These are phyloP conservation scores for Lepidonotus clava DNA, from an alignment of 2,888 invertebrate species.

Conservation along the genomic window DNA sequence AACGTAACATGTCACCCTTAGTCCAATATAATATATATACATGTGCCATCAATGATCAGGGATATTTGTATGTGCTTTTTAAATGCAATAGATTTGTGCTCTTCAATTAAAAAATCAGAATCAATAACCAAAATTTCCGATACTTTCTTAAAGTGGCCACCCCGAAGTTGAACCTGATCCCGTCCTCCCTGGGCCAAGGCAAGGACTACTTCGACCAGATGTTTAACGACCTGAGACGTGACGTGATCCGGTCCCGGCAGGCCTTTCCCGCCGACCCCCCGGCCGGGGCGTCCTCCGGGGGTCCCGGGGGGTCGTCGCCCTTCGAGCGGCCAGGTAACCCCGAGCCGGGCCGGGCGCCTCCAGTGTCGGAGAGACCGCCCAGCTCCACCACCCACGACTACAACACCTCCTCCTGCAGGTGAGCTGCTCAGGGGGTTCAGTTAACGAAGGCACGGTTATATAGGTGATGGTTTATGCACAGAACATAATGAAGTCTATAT, in stretches of 20 bases:
- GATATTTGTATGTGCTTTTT: too few relatives aligned
- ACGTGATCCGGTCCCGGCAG: neutral
- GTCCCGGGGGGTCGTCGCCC: neutral
- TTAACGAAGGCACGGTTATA: too few relatives aligned
- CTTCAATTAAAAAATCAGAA: too few relatives aligned
- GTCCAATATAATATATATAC: too few relatives aligned
- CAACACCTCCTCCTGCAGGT: constrained; percentile 74
- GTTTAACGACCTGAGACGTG: constrained; percentile 72
- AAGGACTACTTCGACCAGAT: constrained; percentile 77
- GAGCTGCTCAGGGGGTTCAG: constrained; percentile 34
- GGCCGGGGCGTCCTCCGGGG: neutral
- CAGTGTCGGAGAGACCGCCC: neutral
- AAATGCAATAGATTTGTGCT: too few relatives aligned
- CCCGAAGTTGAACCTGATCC: constrained; percentile 43
- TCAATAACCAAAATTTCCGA: too few relatives aligned
- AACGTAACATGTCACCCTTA: too few relatives aligned
- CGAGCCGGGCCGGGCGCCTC: neutral
- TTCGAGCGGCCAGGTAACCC: neutral
- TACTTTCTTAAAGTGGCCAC: too few relatives aligned
- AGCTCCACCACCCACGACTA: constrained; percentile 71
- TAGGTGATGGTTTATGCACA: too few relatives aligned
- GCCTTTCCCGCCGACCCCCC: neutral
- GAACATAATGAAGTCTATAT: too few relatives aligned
- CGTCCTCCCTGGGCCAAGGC: constrained; percentile 72
- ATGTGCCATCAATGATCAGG: too few relatives aligned